These are phyloP conservation scores for Trichoplusia ni DNA, from an alignment of 1,140 invertebrate genomes.

Conservation along the genomic window DNA sequence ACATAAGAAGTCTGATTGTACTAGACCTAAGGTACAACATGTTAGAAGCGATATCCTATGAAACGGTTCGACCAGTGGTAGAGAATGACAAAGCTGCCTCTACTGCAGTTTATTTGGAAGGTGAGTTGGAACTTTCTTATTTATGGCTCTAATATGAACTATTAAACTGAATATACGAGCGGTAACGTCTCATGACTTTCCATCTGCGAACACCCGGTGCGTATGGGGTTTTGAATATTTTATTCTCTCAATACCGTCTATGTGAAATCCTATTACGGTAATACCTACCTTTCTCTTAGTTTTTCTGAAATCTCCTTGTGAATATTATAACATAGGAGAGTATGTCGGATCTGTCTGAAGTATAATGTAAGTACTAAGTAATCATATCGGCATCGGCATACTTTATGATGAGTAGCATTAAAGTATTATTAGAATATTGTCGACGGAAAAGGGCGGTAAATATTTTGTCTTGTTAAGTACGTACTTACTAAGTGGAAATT, in stretches of 20 bases:
- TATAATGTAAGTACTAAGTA: not conserved
- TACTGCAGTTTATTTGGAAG: slow-evolving; percentile 87
- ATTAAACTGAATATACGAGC: slow-evolving; percentile 24
- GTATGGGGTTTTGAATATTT: slow-evolving; percentile 27
- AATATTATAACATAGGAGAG: not conserved
- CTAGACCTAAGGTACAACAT: slow-evolving; percentile 88
- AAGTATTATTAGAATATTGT: too few relatives aligned
- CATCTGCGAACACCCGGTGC: slow-evolving; percentile 7
- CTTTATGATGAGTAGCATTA: too few relatives aligned
- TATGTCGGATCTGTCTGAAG: not conserved
- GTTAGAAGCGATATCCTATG: slow-evolving; percentile 87
- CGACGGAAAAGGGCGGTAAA: too few relatives aligned
- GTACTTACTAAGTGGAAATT: too few relatives aligned
- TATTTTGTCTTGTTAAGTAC: too few relatives aligned
- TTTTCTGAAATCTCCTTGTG: slow-evolving; percentile 6
- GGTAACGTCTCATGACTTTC: slow-evolving; percentile 3
- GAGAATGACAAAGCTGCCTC: slow-evolving; percentile 81
- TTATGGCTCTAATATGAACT: slow-evolving; percentile 30
- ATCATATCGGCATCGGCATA: too few relatives aligned
- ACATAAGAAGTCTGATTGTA: slow-evolving; percentile 84
- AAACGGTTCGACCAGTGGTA: slow-evolving; percentile 87
- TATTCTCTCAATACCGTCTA: slow-evolving; percentile 11
- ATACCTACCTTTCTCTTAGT: not conserved
- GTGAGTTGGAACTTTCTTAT: slow-evolving; percentile 82
- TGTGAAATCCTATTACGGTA: slow-evolving; percentile 11